These are phyloP conservation scores for Polyodon spathula DNA, from an alignment of 2,113 vertebrate genomes.

Conservation along the genomic window DNA sequence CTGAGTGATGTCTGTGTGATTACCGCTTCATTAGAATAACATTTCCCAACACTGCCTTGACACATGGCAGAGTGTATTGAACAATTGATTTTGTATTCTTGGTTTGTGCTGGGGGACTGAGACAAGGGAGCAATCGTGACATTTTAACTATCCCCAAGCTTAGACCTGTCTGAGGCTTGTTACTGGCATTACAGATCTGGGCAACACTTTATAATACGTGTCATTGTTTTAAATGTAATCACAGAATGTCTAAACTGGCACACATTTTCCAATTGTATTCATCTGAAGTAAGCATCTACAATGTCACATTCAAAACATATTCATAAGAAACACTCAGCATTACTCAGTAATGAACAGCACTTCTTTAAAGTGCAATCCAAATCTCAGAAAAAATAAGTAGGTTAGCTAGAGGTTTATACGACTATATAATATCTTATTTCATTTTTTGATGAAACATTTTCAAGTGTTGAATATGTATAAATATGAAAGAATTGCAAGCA, in stretches of 20 bases:
- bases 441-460: no score
- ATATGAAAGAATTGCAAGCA: no score
- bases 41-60: conserved; percentile 61
- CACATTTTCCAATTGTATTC: conserved; percentile 56
- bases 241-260: conserved; percentile 56
- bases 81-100: conserved; percentile 58
- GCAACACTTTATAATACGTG: conserved; percentile 23
- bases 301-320: conserved; percentile 51
- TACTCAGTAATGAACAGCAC: no score
- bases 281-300: conserved; percentile 59
- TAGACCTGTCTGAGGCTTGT: not conserved
- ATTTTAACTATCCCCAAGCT: conserved; percentile 33
- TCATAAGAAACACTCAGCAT: no score
- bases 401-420: no score
- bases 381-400: no score
- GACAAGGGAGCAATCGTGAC: conserved; percentile 32
- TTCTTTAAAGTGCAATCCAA: no score
- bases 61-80: conserved; percentile 55
- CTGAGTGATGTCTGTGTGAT: conserved; percentile 65
- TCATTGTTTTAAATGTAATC: conserved; percentile 58
- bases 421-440: no score
- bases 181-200: conserved; percentile 14
- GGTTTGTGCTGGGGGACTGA: conserved; percentile 28
- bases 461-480: no score
- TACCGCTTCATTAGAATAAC: conserved; percentile 69